Percentiles rank a stretch among this genome's conserved stretches.
phyloP scores from a whole-genome alignment of 2,113 vertebrate genomes.

The Passer domesticus region DNA sequence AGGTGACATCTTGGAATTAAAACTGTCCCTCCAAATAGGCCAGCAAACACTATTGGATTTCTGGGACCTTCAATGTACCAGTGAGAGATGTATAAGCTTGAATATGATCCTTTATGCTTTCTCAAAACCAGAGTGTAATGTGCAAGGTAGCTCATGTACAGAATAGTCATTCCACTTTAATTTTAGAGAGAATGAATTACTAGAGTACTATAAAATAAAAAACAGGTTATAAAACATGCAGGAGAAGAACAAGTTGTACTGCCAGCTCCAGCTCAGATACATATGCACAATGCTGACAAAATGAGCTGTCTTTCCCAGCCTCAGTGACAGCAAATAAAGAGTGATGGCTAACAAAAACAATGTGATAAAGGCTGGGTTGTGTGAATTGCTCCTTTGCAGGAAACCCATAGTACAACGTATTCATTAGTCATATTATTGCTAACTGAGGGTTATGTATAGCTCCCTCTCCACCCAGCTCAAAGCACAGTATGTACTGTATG shows the following conservation, averaged over 20 bases:
- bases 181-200: not conserved
- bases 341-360: constrained; percentile 23
- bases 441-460: not conserved
- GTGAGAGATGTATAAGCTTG: not conserved
- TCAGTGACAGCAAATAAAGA: constrained; percentile 46
- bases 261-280: constrained; percentile 39
- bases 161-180: not conserved
- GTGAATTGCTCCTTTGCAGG: constrained; percentile 1
- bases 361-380: constrained; percentile 30
- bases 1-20: not conserved
- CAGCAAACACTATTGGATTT: not conserved
- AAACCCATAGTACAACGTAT: not conserved
- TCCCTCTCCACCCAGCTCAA: not conserved
- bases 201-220: constrained; percentile 1
- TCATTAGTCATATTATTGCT: constrained; percentile 48
- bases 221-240: constrained; percentile 22
- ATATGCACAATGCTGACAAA: constrained; percentile 47
- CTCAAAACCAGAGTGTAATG: not conserved
- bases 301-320: constrained; percentile 7
- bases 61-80: not conserved
- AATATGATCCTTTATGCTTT: not conserved
- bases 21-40: rapidly evolving
- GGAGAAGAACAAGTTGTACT: constrained; percentile 49
- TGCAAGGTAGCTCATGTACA: not conserved
- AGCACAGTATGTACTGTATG: constrained; percentile 14